These are phyloP conservation scores for Pantelozetes paolii DNA, from an alignment of 2,888 invertebrate genomes.

Conservation along the genomic window DNA sequence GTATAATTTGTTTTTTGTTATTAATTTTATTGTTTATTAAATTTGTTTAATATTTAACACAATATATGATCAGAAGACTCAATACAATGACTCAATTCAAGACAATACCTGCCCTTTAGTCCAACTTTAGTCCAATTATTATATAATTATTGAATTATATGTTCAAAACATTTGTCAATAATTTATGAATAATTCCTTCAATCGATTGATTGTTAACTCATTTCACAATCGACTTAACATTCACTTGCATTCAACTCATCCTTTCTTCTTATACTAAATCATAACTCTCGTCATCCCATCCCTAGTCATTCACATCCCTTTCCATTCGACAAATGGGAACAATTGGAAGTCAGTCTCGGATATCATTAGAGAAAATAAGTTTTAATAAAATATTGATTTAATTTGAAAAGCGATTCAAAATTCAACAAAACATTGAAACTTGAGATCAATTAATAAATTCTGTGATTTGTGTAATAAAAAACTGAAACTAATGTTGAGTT, in stretches of 20 bases:
- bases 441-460: constrained; percentile 31
- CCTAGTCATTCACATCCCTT: background rate
- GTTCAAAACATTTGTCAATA: background rate
- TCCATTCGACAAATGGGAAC: constrained; percentile 30
- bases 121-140: constrained; percentile 15
- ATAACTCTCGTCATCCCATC: background rate
- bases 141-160: background rate
- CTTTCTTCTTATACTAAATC: background rate
- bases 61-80: constrained; percentile 22
- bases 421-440: constrained; percentile 16
- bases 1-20: background rate
- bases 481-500: constrained; percentile 16
- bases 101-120: constrained; percentile 36
- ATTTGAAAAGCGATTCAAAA: background rate
- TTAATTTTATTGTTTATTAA: background rate
- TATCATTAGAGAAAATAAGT: constrained; percentile 22
- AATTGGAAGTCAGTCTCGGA: constrained; percentile 33
- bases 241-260: background rate
- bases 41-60: background rate
- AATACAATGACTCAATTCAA: constrained; percentile 32
- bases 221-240: background rate
- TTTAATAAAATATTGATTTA: background rate
- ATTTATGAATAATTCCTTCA: background rate
- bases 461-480: constrained; percentile 36
- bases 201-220: background rate